Evolutionary conservation across 1,140 invertebrate species (phyloP).

Genomic region (Atopsyche davidsoni): DNA sequence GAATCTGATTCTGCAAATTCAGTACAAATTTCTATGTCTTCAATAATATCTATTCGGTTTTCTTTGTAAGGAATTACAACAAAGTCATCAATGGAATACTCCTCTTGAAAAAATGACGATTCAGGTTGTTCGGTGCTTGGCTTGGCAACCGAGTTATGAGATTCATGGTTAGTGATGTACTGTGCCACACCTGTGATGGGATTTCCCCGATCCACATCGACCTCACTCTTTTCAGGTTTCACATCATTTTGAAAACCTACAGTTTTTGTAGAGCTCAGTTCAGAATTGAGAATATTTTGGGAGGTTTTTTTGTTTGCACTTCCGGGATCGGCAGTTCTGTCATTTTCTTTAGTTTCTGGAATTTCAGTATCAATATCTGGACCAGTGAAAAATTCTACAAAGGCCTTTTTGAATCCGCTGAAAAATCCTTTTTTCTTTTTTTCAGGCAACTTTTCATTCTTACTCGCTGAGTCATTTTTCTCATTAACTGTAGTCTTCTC

Average conservation of each 20-base stretch:
- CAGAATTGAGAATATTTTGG: too few relatives aligned
- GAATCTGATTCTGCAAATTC: constrained; percentile 21
- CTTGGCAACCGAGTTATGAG: too few relatives aligned
- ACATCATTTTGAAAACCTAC: too few relatives aligned
- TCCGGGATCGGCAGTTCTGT: not conserved
- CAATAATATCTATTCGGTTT: constrained; percentile 22
- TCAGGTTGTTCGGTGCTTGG: not conserved
- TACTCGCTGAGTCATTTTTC: not conserved
- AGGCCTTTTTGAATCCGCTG: constrained; percentile 17
- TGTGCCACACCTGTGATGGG: not conserved
- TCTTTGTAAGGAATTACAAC: constrained; percentile 27
- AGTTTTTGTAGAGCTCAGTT: too few relatives aligned
- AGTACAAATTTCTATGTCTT: constrained; percentile 26
- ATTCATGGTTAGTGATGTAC: not conserved
- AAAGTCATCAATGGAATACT: constrained; percentile 24
- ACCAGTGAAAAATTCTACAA: constrained; percentile 17
- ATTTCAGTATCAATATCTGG: not conserved
- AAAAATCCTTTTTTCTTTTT: constrained; percentile 22
- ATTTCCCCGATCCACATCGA: not conserved
- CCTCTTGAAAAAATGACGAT: constrained; percentile 12
- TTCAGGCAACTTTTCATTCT: constrained; percentile 6
- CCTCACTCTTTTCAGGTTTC: constrained; percentile 7
- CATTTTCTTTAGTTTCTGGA: not conserved
- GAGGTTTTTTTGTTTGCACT: too few relatives aligned
- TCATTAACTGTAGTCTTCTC: not conserved